Conservation (phyloP, 2,888 invertebrate genomes). For the Agonopterix arenella region DNA sequence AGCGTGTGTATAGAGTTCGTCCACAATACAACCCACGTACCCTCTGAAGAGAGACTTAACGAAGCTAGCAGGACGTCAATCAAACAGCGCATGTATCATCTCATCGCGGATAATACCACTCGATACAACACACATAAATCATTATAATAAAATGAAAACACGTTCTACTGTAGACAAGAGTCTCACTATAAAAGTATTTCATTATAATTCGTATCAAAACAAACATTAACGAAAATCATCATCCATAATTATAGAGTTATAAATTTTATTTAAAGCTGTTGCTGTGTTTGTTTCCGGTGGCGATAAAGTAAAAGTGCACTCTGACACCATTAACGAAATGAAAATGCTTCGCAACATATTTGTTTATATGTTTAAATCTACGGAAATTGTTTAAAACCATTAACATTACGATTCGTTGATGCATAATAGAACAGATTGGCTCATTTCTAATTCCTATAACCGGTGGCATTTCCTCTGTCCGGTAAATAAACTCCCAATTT, state of each 20-base stretch:
- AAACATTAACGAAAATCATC: constrained; percentile 4
- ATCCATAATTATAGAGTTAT: constrained; percentile 1
- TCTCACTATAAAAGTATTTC: neutral
- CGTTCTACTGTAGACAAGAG: neutral
- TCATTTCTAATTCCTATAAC: constrained; percentile 27
- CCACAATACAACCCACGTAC: constrained; percentile 3
- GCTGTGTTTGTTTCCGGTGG: constrained; percentile 23
- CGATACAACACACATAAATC: constrained; percentile 6
- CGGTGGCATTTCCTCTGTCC: constrained; percentile 38
- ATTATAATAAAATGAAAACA: constrained; percentile 17
- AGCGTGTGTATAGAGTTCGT: constrained; percentile 14
- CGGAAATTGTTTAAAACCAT: constrained; percentile 13
- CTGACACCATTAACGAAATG: too few relatives aligned
- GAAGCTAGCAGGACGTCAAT: constrained; percentile 56
- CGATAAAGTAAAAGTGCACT: constrained; percentile 33
- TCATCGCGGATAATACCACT: constrained; percentile 20
- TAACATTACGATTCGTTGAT: too few relatives aligned
- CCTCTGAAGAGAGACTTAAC: constrained; percentile 46
- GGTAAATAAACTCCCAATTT: constrained; percentile 21
- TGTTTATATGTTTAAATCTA: constrained; percentile 10
- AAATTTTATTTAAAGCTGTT: neutral
- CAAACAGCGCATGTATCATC: constrained; percentile 26
- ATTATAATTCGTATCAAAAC: neutral
- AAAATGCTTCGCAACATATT: too few relatives aligned
- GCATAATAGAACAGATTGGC: too few relatives aligned